These are phyloP conservation scores for Mantis religiosa DNA, from an alignment of 2,888 invertebrate genomes.

Conservation along the genomic window DNA sequence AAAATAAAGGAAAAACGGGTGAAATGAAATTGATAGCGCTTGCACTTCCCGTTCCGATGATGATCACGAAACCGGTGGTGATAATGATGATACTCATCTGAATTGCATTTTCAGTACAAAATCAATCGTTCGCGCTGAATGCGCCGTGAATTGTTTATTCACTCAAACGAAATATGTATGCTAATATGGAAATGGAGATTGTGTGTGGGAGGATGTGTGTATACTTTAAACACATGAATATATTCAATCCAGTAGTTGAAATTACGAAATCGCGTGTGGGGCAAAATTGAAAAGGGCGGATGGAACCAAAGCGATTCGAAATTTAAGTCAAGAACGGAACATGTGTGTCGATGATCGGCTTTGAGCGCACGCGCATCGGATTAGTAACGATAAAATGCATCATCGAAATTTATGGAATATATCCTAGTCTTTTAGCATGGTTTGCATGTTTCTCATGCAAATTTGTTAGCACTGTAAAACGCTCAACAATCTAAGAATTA, in stretches of 20 bases:
- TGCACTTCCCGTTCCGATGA: not conserved
- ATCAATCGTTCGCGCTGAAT: not conserved
- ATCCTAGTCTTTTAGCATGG: too few species aligned
- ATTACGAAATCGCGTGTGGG: not conserved
- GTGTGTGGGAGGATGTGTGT: not conserved
- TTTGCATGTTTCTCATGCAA: too few species aligned
- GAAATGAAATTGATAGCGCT: not conserved
- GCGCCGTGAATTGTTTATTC: not conserved
- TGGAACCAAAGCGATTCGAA: not conserved
- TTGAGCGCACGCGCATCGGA: not conserved
- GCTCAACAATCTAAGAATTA: too few species aligned
- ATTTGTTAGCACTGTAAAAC: too few species aligned
- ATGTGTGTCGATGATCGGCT: not conserved
- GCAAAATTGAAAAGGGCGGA: not conserved
- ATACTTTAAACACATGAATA: not conserved
- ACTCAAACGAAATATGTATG: not conserved
- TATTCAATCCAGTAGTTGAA: not conserved
- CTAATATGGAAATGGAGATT: not conserved
- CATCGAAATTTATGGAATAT: not conserved
- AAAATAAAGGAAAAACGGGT: not conserved
- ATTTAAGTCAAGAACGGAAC: not conserved
- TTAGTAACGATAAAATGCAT: not conserved
- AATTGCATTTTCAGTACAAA: not conserved
- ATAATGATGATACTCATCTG: not conserved
- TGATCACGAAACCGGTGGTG: not conserved